These are phyloP conservation scores for Serranus cabrilla DNA, from an alignment of 2,797 vertebrate species.

Conservation along the genomic window DNA sequence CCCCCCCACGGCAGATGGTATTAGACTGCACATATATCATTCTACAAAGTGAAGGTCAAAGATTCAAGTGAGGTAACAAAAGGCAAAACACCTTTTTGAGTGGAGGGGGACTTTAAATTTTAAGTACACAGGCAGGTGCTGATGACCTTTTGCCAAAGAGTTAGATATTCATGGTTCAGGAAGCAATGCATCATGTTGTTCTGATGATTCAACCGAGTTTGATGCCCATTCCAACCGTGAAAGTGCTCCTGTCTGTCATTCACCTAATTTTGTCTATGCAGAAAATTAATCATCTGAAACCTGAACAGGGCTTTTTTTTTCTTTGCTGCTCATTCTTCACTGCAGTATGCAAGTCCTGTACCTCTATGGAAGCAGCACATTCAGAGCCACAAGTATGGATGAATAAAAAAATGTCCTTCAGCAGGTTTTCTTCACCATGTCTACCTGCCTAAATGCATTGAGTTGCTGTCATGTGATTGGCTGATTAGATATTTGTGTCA, in stretches of 20 bases:
- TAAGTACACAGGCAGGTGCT: not conserved
- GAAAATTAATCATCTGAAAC: not conserved
- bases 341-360: too few species aligned
- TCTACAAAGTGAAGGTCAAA: not conserved
- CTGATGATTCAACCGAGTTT: not conserved
- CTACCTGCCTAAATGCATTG: too few species aligned
- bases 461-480: too few species aligned
- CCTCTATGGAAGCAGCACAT: too few species aligned
- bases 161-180: not conserved
- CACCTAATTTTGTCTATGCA: not conserved
- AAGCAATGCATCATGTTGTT: not conserved
- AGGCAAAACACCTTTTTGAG: not conserved
- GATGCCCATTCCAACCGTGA: not conserved
- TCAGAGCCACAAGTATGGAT: too few species aligned
- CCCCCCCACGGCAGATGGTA: not conserved
- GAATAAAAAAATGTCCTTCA: too few species aligned
- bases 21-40: not conserved
- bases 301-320: too few species aligned
- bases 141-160: not conserved
- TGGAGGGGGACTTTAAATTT: not conserved
- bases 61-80: not conserved
- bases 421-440: too few species aligned
- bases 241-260: not conserved
- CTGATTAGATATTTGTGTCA: too few species aligned
- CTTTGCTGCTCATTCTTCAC: too few species aligned